Base-by-base conservation (phyloP, 2,888 invertebrate species). In the Therioaphis trifolii region DNA sequence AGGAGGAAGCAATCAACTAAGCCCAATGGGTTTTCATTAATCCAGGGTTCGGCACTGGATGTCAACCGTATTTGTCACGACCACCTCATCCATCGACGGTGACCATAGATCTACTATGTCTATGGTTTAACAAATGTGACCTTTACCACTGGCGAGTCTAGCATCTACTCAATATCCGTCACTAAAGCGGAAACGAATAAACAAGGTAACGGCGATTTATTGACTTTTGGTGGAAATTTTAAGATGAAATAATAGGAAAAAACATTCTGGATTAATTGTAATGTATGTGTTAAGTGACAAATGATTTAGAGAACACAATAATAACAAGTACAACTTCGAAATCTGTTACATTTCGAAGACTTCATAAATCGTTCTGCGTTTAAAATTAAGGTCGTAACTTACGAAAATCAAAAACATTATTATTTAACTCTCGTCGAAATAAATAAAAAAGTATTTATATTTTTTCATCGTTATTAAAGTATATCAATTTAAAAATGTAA, bases 41-140 rank as follows among this genome's bases (percentile, higher is more conserved):
- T 82, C 82, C 61, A 21, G 46, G 74, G 69, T 74, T 82, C 72
- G 82, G 49, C 61, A 66, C 77, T 12, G 40, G 71, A 80, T 58
- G 82, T 82, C 82, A 82, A 74, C 63, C 82, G 82, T 82, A 82
- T 82, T 82, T 82, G 82, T 82, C 82, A 82, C 74, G 71, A 61
- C 72, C 46, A 49, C 80, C 72, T 80, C 72, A 49, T 80, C 80
- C 72, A 35, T 80, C 63, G 35, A 5, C 63, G 61, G 63, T 40
- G 49, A 63, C 63, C 72, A 35, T 49, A 61, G 46, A 43, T 82
- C 71, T 72, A 40, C 35, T 35, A 18, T 18, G 66, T 72, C 55
- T 61, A 71, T 46, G 52, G 52, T 66, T 82, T 82, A 82, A 82
- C 74, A 74, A 82, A 82, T 74, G 72, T 52, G 52, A 74, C 74